phyloP scores from a whole-genome alignment of 2,797 vertebrate genomes.

The Heterohyrax brucei region DNA sequence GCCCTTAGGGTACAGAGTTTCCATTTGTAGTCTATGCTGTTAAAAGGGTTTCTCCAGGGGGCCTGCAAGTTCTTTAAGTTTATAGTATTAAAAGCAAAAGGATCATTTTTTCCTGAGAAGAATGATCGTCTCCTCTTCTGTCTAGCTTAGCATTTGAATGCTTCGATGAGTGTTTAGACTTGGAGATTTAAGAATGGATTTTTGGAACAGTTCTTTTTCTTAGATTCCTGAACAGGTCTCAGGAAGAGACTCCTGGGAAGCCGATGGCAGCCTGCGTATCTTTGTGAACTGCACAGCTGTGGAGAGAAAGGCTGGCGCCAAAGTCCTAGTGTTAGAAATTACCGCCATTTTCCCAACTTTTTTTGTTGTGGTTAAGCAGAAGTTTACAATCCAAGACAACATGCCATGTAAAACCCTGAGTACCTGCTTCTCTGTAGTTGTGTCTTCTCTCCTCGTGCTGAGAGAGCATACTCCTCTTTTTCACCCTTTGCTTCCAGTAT shows the following conservation, averaged over 20 bases:
- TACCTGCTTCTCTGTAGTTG: too few relatives aligned
- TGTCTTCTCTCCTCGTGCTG: too few relatives aligned
- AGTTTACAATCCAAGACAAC: too few relatives aligned
- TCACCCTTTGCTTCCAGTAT: too few relatives aligned
- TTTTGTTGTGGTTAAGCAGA: background rate
- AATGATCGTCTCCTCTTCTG: background rate
- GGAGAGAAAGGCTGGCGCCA: background rate
- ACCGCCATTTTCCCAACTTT: background rate
- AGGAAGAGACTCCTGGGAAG: background rate
- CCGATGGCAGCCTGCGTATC: background rate
- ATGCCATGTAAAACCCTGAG: too few relatives aligned
- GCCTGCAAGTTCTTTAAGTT: slow-evolving; percentile 10
- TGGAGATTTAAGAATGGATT: background rate
- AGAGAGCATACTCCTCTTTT: too few relatives aligned
- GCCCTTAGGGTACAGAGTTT: background rate
- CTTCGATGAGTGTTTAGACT: background rate
- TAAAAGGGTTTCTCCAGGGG: background rate
- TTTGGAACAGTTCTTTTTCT: background rate
- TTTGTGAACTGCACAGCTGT: background rate
- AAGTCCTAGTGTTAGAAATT: slow-evolving; percentile 34
- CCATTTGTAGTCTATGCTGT: background rate
- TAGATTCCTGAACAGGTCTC: background rate
- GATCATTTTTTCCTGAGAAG: slow-evolving; percentile 9
- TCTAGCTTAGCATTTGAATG: background rate
- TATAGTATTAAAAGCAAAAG: slow-evolving; percentile 54